Evolutionary conservation across 2,113 vertebrate species (phyloP).

Genomic region (Oryzias celebensis): DNA sequence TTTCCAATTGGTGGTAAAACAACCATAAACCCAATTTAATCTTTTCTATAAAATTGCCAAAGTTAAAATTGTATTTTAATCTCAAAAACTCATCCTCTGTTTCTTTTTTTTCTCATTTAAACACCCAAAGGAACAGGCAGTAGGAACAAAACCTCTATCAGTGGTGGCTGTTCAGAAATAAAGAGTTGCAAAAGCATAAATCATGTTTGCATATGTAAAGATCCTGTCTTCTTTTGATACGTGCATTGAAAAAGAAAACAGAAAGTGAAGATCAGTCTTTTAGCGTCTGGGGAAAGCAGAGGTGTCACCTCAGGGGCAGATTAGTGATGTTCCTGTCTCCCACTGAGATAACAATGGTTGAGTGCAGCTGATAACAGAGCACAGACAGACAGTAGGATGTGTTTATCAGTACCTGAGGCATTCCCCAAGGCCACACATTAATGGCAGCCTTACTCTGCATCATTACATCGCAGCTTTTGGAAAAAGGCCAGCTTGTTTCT

Average conservation of each 20-base stretch:
- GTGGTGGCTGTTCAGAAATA: too few relatives aligned
- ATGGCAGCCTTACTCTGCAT: slow-evolving; percentile 45
- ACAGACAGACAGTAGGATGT: slow-evolving; percentile 48
- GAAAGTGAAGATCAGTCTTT: slow-evolving; percentile 18
- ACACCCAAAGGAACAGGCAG: too few relatives aligned
- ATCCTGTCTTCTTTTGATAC: not conserved
- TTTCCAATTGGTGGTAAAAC: too few relatives aligned
- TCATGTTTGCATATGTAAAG: not conserved
- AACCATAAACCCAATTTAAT: too few relatives aligned
- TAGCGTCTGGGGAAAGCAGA: slow-evolving; percentile 29
- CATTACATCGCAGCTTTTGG: slow-evolving; percentile 39
- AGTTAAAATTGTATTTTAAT: too few relatives aligned
- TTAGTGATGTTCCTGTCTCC: slow-evolving; percentile 51
- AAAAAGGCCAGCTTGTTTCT: slow-evolving; percentile 30
- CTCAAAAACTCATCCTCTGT: too few relatives aligned
- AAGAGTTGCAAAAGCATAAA: too few relatives aligned
- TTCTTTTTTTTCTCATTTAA: too few relatives aligned
- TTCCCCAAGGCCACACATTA: slow-evolving; percentile 48
- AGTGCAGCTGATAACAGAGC: slow-evolving; percentile 47
- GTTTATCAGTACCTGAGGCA: slow-evolving; percentile 53
- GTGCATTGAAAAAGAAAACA: slow-evolving; percentile 13
- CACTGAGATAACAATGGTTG: slow-evolving; percentile 37
- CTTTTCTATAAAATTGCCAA: too few relatives aligned
- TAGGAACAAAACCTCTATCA: too few relatives aligned
- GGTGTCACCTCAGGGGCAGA: slow-evolving; percentile 50